Evolutionary conservation across 2,888 invertebrate genomes (phyloP).

Genomic region (Orthosia gothica): DNA sequence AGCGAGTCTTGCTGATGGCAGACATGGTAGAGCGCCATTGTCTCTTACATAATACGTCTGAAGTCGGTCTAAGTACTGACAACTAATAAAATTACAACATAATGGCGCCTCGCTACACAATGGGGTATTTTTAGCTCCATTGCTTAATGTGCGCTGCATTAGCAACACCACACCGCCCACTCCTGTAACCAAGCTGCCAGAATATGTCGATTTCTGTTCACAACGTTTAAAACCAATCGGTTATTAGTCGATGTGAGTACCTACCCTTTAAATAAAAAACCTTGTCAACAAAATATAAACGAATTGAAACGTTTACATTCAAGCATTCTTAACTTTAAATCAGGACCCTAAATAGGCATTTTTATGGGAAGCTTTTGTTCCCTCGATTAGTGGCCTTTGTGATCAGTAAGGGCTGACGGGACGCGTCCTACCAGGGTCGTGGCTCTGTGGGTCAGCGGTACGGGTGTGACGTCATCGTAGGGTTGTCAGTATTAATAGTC

Average conservation of each 20-base stretch:
- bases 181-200: neutral
- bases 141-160: conserved; percentile 13
- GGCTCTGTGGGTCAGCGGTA: neutral
- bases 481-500: conserved; percentile 1
- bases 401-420: no score
- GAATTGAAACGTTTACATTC: neutral
- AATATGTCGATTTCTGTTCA: conserved; percentile 5
- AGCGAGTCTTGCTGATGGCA: neutral
- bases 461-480: neutral
- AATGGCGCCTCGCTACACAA: conserved; percentile 1
- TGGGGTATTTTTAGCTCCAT: conserved; percentile 1
- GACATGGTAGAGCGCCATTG: neutral
- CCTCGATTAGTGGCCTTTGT: neutral
- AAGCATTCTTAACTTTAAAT: neutral
- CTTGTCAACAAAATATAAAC: neutral
- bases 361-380: neutral
- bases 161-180: conserved; percentile 2
- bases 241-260: neutral
- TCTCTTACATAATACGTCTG: neutral
- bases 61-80: neutral
- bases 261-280: neutral
- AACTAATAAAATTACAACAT: neutral
- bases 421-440: no score
- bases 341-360: neutral
- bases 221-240: neutral